Evolutionary conservation across 2,113 vertebrate species (phyloP).

Genomic region (Cromileptes altivelis): DNA sequence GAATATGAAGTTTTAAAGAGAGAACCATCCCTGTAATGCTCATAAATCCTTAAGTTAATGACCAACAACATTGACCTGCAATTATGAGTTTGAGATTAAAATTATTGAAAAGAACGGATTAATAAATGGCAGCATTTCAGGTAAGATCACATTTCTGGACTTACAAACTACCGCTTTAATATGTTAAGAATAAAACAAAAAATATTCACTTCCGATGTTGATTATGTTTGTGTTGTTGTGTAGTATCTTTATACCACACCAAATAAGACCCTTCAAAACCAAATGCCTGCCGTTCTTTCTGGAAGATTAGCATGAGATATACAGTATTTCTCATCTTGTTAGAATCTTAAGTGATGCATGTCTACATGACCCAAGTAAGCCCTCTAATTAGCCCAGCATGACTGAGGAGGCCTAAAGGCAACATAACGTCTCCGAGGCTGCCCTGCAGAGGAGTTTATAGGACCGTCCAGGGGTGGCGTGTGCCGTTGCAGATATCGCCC

Average conservation of each 20-base stretch:
- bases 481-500: conserved; percentile 45
- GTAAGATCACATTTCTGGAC: neutral
- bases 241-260: conserved; percentile 23
- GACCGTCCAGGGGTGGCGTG: conserved; percentile 42
- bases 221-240: conserved; percentile 10
- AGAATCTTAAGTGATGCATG: conserved; percentile 59
- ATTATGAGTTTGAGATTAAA: neutral
- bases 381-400: conserved; percentile 61
- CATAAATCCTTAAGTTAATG: neutral
- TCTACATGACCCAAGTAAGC: conserved; percentile 55
- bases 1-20: neutral
- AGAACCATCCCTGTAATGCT: neutral
- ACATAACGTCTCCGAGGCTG: conserved; percentile 17
- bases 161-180: neutral
- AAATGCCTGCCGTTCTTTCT: conserved; percentile 33
- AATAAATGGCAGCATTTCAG: neutral
- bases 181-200: neutral
- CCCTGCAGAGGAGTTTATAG: conserved; percentile 35
- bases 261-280: conserved; percentile 14
- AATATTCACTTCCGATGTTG: neutral
- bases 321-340: conserved; percentile 60
- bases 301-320: conserved; percentile 33
- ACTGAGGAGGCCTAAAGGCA: conserved; percentile 56
- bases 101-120: neutral
- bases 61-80: neutral